Evolutionary conservation across 2,888 invertebrate genomes (phyloP), one percentile per base, ranked within the genome.

Genomic region (Lepidocyrtinus sp.): DNA sequence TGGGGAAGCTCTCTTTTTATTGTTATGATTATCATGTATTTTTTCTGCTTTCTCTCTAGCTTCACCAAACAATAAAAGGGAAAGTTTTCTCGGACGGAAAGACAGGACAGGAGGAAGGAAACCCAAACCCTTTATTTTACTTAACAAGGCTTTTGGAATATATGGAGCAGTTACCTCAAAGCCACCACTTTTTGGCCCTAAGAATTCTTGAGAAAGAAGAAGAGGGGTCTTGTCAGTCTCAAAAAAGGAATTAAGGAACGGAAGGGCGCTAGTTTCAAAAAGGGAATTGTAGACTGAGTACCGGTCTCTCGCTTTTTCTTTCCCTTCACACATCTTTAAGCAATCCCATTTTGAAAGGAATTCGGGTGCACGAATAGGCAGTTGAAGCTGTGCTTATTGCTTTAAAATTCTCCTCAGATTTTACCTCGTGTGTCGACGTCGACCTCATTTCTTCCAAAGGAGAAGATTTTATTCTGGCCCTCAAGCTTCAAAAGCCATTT

Each of bases 371-470:
- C n/a, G n/a, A n/a, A n/a, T n/a, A n/a, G n/a, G n/a, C n/a, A n/a
- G n/a, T n/a, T n/a, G n/a, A n/a, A n/a, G n/a, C n/a, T n/a, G n/a
- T n/a, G n/a, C 76, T 64, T 71, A 68, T 77, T 67, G 62, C 72
- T 78, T 36, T 79, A 79, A 72, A 69, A 79, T 79, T 79, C 79
- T 79, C 62, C 69, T 80, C 79, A 80, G 79, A 80, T 80, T 80
- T 80, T 70, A 70, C 79, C 79, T 74, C 59, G 74, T 80, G 65
- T 74, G 70, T 36, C 74, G 63, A 36, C 69, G 79, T 63, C 79
- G 79, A 80, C 79, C 79, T 80, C 75, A 69, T 80, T 80, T 75
- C 70, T 45, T 63, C 59, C 67, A 59, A 21, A 19, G 19, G 25
- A 36, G 65, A 27, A 65, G 25, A 73, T 25, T 46, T 22, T 19